phyloP scores from a whole-genome alignment of 2,797 vertebrate genomes.

The Pangasius larnaudii region DNA sequence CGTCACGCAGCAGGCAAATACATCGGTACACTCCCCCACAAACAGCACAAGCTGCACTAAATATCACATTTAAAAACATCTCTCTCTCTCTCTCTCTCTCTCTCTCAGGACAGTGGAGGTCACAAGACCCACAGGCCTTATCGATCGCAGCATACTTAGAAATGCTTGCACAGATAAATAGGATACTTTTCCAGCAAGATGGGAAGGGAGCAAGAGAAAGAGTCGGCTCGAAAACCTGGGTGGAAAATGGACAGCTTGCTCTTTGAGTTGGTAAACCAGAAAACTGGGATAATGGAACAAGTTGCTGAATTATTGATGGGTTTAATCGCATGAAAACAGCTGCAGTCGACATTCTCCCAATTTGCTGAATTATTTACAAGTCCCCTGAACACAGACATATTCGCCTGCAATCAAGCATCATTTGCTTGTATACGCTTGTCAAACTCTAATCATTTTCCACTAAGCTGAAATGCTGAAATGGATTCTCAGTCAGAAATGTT shows the following conservation, averaged over 20 bases:
- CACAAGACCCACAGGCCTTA: slow-evolving; percentile 49
- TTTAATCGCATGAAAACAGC: slow-evolving; percentile 65
- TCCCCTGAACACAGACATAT: background rate
- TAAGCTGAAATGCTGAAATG: background rate
- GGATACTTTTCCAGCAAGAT: slow-evolving; percentile 48
- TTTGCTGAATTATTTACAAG: slow-evolving; percentile 67
- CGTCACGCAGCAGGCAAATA: slow-evolving; percentile 36
- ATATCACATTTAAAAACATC: slow-evolving; percentile 31
- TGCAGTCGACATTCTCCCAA: slow-evolving; percentile 62
- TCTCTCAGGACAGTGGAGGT: slow-evolving; percentile 44
- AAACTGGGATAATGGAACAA: slow-evolving; percentile 61
- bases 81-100: slow-evolving; percentile 7
- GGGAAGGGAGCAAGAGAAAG: slow-evolving; percentile 37
- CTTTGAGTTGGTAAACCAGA: slow-evolving; percentile 53
- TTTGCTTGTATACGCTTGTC: background rate
- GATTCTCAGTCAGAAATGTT: background rate
- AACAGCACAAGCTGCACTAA: slow-evolving; percentile 42
- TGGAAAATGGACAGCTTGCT: slow-evolving; percentile 58
- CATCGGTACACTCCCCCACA: slow-evolving; percentile 45
- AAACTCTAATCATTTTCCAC: slow-evolving; percentile 10
- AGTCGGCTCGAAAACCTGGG: slow-evolving; percentile 13
- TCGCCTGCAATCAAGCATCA: background rate
- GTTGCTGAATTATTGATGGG: slow-evolving; percentile 70
- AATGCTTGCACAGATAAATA: slow-evolving; percentile 61
- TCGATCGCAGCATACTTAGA: slow-evolving; percentile 53